Conservation (phyloP, 2,888 invertebrate genomes). For the Amiota communis region DNA sequence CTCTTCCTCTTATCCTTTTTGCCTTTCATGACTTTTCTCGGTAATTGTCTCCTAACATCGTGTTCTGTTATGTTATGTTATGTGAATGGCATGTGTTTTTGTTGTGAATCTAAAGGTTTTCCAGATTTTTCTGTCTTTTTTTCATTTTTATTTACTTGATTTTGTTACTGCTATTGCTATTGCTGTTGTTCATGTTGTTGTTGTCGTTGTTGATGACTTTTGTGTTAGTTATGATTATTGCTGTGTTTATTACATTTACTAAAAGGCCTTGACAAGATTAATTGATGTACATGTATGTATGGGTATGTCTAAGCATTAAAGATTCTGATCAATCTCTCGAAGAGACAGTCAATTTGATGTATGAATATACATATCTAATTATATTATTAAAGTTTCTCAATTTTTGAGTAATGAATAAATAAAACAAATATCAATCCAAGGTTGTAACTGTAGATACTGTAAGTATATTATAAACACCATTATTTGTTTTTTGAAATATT, state of each 20-base stretch:
- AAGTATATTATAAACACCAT: no score
- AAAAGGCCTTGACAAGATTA: conserved; percentile 63
- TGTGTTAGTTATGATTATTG: conserved; percentile 65
- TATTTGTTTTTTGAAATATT: no score
- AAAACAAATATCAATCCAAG: no score
- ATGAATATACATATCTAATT: no score
- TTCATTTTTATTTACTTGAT: conserved; percentile 24
- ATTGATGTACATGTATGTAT: conserved; percentile 43
- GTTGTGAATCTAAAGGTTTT: conserved; percentile 46
- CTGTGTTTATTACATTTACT: conserved; percentile 62
- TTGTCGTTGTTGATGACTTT: conserved; percentile 45
- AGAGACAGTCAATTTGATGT: no score
- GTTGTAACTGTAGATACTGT: no score
- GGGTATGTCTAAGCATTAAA: neutral
- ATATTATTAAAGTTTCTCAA: no score
- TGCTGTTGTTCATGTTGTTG: neutral
- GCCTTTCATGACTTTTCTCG: neutral
- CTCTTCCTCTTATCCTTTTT: neutral
- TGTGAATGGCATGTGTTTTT: neutral
- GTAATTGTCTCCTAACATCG: neutral
- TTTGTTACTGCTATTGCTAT: conserved; percentile 7
- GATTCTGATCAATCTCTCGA: no score
- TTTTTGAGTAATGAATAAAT: no score
- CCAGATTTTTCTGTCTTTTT: conserved; percentile 28
- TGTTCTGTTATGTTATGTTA: conserved; percentile 3